phyloP scores from a whole-genome alignment of 2,113 vertebrate genomes.

The Poicephalus gulielmi region DNA sequence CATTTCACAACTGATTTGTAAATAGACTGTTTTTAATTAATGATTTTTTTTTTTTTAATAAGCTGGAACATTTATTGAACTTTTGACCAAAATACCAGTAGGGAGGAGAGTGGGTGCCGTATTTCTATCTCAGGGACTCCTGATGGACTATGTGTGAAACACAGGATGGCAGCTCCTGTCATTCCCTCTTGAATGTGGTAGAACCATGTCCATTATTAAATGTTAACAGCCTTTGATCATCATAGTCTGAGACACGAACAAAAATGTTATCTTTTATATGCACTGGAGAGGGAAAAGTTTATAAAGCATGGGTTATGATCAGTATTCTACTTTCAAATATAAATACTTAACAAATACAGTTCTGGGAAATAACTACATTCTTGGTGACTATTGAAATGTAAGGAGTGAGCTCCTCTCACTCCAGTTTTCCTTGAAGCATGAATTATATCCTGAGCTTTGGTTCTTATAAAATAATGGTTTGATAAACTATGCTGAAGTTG shows the following conservation, averaged over 20 bases:
- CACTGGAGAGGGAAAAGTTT: not conserved
- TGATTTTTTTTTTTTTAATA: not conserved
- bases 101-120: slow-evolving; percentile 54
- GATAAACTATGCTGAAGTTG: not conserved
- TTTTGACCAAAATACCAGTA: slow-evolving; percentile 53
- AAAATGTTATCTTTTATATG: not conserved
- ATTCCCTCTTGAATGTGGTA: slow-evolving; percentile 16
- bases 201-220: not conserved
- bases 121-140: slow-evolving; percentile 71
- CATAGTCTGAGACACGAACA: not conserved
- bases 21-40: slow-evolving; percentile 52
- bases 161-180: slow-evolving; percentile 1
- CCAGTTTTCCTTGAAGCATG: not conserved
- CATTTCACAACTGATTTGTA: slow-evolving; percentile 15
- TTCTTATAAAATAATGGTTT: not conserved
- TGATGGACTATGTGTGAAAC: slow-evolving; percentile 15
- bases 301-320: not conserved
- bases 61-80: slow-evolving; percentile 39
- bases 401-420: not conserved
- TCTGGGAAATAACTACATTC: not conserved
- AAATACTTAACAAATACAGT: not conserved
- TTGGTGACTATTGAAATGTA: not conserved
- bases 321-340: not conserved
- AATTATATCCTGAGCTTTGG: not conserved
- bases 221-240: not conserved